phyloP scores from a whole-genome alignment of 2,113 vertebrate species.

The Uria aalge region DNA sequence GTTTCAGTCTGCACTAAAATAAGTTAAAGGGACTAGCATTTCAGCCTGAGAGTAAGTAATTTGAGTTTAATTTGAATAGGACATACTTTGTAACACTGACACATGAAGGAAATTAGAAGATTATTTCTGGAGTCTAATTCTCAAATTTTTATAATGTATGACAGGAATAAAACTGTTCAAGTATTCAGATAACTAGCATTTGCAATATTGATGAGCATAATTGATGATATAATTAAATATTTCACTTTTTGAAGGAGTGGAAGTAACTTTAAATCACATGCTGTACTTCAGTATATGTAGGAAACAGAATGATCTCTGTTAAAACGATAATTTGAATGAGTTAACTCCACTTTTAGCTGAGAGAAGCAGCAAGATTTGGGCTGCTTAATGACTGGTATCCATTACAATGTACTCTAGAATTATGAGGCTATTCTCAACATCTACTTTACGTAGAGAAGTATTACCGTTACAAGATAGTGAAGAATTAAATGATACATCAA shows the following conservation, averaged over 20 bases:
- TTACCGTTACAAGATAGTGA: background rate
- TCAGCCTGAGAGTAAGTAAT: background rate
- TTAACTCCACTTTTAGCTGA: background rate
- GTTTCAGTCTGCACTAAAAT: background rate
- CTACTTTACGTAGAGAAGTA: background rate
- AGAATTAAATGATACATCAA: background rate
- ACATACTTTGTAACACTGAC: background rate
- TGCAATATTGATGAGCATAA: slow-evolving; percentile 36
- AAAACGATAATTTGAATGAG: background rate
- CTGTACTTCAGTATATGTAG: background rate
- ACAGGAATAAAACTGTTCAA: slow-evolving; percentile 12
- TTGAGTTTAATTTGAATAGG: background rate
- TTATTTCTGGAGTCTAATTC: slow-evolving; percentile 16
- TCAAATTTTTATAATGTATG: slow-evolving; percentile 7
- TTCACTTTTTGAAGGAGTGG: background rate
- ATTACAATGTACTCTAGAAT: background rate
- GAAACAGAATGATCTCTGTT: background rate
- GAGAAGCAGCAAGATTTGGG: background rate
- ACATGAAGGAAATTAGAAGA: slow-evolving; percentile 6
- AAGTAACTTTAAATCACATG: background rate
- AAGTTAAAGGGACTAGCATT: background rate
- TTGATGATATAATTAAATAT: background rate
- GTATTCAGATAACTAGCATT: slow-evolving; percentile 9
- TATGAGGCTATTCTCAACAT: background rate
- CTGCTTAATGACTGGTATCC: background rate